These are phyloP conservation scores for Nothura maculosa DNA, from an alignment of 2,797 vertebrate genomes.

Conservation along the genomic window DNA sequence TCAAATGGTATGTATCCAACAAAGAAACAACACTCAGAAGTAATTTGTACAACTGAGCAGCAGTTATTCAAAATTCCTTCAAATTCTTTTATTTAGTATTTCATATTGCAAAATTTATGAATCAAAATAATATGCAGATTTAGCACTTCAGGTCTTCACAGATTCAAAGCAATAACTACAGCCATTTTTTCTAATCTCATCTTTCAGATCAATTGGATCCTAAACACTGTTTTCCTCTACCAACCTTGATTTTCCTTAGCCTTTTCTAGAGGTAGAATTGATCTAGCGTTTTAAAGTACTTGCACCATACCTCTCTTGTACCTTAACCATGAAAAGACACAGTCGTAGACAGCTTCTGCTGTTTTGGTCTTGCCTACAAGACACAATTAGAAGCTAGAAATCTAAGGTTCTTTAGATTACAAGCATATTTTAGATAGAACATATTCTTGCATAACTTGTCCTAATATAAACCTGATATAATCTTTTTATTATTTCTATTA, in stretches of 20 bases:
- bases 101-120: not conserved
- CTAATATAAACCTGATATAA: not conserved
- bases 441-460: not conserved
- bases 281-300: not conserved
- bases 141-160: not conserved
- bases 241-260: not conserved
- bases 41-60: not conserved
- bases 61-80: not conserved
- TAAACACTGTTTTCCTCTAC: not conserved
- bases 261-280: not conserved
- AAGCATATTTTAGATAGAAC: not conserved
- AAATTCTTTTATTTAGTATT: not conserved
- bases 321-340: not conserved
- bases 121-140: not conserved
- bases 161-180: not conserved
- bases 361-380: not conserved
- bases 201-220: not conserved
- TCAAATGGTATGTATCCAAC: rapidly evolving
- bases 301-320: too few relatives aligned
- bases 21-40: not conserved
- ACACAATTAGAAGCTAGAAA: not conserved
- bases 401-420: not conserved
- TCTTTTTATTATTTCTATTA: not conserved
- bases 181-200: not conserved
- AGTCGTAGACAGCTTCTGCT: not conserved